A percentile compares a stretch with the other conserved stretches of the same genome.
Conservation (phyloP, 2,113 vertebrate genomes). For the Menidia beryllina region DNA sequence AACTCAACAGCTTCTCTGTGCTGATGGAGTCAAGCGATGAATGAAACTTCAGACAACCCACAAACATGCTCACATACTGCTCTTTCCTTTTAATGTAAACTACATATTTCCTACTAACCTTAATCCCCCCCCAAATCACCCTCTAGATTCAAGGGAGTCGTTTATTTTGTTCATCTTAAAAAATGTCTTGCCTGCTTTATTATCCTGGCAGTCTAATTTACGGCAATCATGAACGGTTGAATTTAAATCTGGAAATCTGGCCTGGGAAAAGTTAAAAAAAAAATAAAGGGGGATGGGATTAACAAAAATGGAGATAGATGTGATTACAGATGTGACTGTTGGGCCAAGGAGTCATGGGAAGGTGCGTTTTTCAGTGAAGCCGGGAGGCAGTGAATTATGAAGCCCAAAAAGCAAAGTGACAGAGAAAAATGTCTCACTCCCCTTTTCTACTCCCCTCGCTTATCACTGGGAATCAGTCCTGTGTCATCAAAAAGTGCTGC, state of each 20-base stretch:
- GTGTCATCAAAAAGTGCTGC: conserved; percentile 14
- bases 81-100: conserved; percentile 16
- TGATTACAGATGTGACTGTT: conserved; percentile 62
- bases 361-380: conserved; percentile 2
- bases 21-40: conserved; percentile 22
- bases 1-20: conserved; percentile 5
- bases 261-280: neutral
- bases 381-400: conserved; percentile 61
- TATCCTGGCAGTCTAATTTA: conserved; percentile 40
- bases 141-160: conserved; percentile 20
- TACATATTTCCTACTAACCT: neutral
- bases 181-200: conserved; percentile 25
- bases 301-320: conserved; percentile 18
- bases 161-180: conserved; percentile 26
- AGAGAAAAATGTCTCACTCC: conserved; percentile 59
- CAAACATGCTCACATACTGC: conserved; percentile 12
- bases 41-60: conserved; percentile 13
- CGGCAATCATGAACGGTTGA: conserved; percentile 32
- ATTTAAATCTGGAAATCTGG: conserved; percentile 45
- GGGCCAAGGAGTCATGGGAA: neutral
- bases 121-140: conserved; percentile 19
- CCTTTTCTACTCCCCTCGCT: conserved; percentile 4
- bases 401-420: conserved; percentile 55
- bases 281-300: neutral
- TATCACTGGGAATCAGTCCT: conserved; percentile 52